These are phyloP conservation scores for Dunckerocampus dactyliophorus DNA, from an alignment of 2,113 vertebrate genomes.

Conservation along the genomic window DNA sequence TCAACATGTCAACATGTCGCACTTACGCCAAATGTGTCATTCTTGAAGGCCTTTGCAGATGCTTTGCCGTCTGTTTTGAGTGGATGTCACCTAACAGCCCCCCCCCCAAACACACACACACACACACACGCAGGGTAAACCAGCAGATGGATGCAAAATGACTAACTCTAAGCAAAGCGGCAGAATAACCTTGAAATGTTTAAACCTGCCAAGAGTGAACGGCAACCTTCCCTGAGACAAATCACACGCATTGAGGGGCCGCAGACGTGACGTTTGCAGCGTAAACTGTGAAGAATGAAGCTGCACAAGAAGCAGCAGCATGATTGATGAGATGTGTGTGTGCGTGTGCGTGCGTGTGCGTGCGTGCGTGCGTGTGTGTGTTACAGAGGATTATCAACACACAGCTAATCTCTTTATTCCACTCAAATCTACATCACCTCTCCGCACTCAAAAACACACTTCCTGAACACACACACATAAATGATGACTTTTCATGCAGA, in stretches of 20 bases:
- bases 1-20: too few relatives aligned
- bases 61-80: conserved; percentile 1
- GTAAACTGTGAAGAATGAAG: conserved; percentile 30
- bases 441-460: conserved; percentile 10
- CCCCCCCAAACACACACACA: background rate
- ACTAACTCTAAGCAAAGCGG: conserved; percentile 6
- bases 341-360: conserved; percentile 9
- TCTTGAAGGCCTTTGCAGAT: background rate
- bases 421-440: conserved; percentile 44
- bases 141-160: background rate
- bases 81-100: conserved; percentile 1
- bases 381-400: conserved; percentile 48
- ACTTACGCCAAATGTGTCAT: background rate
- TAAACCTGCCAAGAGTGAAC: conserved; percentile 29
- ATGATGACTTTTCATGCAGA: conserved; percentile 7
- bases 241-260: conserved; percentile 19
- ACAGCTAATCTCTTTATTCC: conserved; percentile 56
- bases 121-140: background rate
- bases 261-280: conserved; percentile 9
- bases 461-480: conserved; percentile 7
- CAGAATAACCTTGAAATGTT: conserved; percentile 14
- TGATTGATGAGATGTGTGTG: conserved; percentile 16
- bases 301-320: conserved; percentile 8
- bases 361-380: background rate
- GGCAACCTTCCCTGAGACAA: background rate